A percentile compares a stretch with the other conserved stretches of the same genome.
Conservation (phyloP, 1,140 invertebrate species). For the Neodiprion lecontei region DNA sequence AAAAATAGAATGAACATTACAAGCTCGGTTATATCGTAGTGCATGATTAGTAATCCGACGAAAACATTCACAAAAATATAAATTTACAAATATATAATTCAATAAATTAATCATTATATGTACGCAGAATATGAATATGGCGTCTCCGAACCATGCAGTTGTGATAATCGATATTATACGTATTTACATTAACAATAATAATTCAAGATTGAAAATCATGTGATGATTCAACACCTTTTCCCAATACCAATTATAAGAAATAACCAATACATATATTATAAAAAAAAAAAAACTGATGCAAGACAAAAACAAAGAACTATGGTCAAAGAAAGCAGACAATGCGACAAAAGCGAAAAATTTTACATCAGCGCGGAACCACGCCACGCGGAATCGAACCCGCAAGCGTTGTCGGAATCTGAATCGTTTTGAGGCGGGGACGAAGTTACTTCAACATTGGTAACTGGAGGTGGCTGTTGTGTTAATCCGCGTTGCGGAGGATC, state of each 20-base stretch:
- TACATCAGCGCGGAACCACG: slow-evolving; percentile 53
- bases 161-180: not conserved
- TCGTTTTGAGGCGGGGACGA: slow-evolving; percentile 64
- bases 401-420: slow-evolving; percentile 83
- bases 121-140: too few species aligned
- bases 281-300: not conserved
- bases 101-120: too few species aligned
- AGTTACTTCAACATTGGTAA: slow-evolving; percentile 68
- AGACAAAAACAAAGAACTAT: not conserved
- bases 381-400: slow-evolving; percentile 80
- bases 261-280: not conserved
- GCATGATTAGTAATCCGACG: too few species aligned
- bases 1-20: too few species aligned
- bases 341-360: slow-evolving; percentile 4
- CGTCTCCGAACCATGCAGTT: too few species aligned
- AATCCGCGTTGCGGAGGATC: slow-evolving; percentile 34
- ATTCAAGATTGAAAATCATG: not conserved
- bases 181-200: slow-evolving; percentile 2
- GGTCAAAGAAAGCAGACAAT: not conserved
- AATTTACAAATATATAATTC: too few species aligned
- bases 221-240: not conserved
- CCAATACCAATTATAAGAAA: not conserved
- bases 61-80: too few species aligned
- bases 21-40: too few species aligned
- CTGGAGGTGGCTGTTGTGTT: slow-evolving; percentile 43